These are phyloP conservation scores for Eucera pruinosa DNA, from an alignment of 2,888 invertebrate genomes.

Conservation along the genomic window DNA sequence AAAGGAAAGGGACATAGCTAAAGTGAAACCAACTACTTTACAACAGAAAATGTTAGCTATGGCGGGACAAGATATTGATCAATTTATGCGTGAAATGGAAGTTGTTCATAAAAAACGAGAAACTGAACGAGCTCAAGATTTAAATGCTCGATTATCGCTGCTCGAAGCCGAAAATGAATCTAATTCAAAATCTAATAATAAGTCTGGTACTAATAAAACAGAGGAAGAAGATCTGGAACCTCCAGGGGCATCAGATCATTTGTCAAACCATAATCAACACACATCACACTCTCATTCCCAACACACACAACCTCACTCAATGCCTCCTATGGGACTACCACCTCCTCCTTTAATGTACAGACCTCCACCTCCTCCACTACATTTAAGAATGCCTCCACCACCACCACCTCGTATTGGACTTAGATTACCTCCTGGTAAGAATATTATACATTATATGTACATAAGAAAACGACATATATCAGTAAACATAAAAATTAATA, in stretches of 20 bases:
- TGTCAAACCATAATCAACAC: conserved; percentile 69
- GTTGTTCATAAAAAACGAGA: conserved; percentile 92
- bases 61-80: conserved; percentile 96
- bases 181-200: conserved; percentile 70
- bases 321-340: conserved; percentile 85
- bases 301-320: conserved; percentile 74
- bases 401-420: conserved; percentile 85
- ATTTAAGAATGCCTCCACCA: conserved; percentile 85
- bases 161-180: conserved; percentile 77
- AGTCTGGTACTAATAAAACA: conserved; percentile 67
- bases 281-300: conserved; percentile 70
- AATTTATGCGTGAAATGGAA: conserved; percentile 97
- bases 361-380: conserved; percentile 85
- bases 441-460: conserved; percentile 4
- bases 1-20: conserved; percentile 82
- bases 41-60: conserved; percentile 95
- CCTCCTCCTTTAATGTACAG: conserved; percentile 86
- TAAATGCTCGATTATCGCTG: conserved; percentile 85
- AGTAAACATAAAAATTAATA: no score
- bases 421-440: conserved; percentile 85
- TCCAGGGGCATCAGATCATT: conserved; percentile 72
- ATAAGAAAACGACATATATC: not conserved
- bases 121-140: conserved; percentile 88
- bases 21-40: conserved; percentile 89
- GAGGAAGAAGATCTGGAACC: conserved; percentile 75